Conservation (phyloP, 2,888 invertebrate species). For the Hedya salicella region DNA sequence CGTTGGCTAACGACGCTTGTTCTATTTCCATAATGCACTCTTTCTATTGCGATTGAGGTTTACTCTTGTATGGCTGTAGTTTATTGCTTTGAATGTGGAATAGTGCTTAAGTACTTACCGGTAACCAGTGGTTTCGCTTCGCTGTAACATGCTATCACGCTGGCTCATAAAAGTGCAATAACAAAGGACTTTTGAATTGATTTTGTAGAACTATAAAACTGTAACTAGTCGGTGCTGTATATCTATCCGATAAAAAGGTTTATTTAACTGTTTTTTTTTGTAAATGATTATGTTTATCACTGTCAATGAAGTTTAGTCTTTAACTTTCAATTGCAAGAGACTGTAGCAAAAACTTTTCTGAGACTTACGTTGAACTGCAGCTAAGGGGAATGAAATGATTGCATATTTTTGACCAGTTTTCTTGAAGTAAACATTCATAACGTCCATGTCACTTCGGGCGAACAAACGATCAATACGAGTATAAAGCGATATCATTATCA, state of each 20-base stretch:
- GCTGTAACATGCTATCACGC: slow-evolving; percentile 26
- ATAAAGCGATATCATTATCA: slow-evolving; percentile 21
- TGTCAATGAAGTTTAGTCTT: no score
- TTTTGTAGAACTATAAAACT: slow-evolving; percentile 20
- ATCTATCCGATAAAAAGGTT: background rate
- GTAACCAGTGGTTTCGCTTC: slow-evolving; percentile 31
- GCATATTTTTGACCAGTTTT: slow-evolving; percentile 1
- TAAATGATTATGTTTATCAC: no score
- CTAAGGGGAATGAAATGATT: no score
- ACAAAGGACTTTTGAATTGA: slow-evolving; percentile 23
- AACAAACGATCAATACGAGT: slow-evolving; percentile 51
- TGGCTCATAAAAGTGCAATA: slow-evolving; percentile 35
- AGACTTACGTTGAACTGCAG: no score
- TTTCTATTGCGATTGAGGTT: slow-evolving; percentile 6
- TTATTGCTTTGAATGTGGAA: slow-evolving; percentile 2
- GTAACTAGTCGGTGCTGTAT: background rate
- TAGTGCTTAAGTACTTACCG: slow-evolving; percentile 28
- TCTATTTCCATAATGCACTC: slow-evolving; percentile 27
- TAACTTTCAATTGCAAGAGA: no score
- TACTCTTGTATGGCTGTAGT: slow-evolving; percentile 14
- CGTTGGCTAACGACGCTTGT: slow-evolving; percentile 42
- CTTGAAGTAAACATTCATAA: slow-evolving; percentile 22
- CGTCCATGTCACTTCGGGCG: slow-evolving; percentile 45
- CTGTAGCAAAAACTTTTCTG: no score
- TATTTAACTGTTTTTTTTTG: background rate